Evolutionary conservation across 2,888 invertebrate genomes (phyloP), one percentile per base, ranked within the genome.

Genomic region (Blera fallax): DNA sequence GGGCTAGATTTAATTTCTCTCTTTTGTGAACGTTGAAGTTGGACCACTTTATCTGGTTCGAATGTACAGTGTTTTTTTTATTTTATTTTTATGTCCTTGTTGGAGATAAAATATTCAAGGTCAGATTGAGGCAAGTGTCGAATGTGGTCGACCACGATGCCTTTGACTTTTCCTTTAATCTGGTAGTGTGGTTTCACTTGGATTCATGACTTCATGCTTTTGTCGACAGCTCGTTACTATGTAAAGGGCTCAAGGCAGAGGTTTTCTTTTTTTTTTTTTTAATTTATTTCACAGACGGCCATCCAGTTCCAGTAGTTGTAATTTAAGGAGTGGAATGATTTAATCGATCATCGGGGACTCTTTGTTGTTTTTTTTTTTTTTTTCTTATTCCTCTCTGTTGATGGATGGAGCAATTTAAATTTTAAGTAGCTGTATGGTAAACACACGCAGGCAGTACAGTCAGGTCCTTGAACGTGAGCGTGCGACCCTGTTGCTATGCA

Each of bases 101-200:
- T n/a, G 58, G 18, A 58, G 58, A 58, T 58, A 58, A 58, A 58
- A 58, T 58, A 58, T 58, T 58, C 58, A 58, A 58, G 37, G 58
- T 40, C 37, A 58, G 1, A 21, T 37, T 6, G 21, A 34, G 56
- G 34, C 7, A 34, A 56, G 34, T 34, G 34, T 34, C 32, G 34
- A 58, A 54, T 54, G 29, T 54, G 54, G 54, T 32, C 11, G 54
- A 52, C 24, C 27, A 14, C 6, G 16, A 18, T 18, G 34, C 18
- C 6, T 56, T 34, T 56, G 56, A 56, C 18, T 37, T 37, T 37
- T 27, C 27, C 18, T 37, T 37, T 58, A 58, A 24, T 34, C 34
- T 34, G 56, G 32, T 10, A 24, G 34, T 56, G 18, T 56, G 18
- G 34, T 18, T 56, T 56, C 29, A 16, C 8, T 52, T 52, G 29